Evolutionary conservation across 1,140 invertebrate species (phyloP), one percentile per base, ranked within the genome.

Genomic region (Notospermus geniculatus): DNA sequence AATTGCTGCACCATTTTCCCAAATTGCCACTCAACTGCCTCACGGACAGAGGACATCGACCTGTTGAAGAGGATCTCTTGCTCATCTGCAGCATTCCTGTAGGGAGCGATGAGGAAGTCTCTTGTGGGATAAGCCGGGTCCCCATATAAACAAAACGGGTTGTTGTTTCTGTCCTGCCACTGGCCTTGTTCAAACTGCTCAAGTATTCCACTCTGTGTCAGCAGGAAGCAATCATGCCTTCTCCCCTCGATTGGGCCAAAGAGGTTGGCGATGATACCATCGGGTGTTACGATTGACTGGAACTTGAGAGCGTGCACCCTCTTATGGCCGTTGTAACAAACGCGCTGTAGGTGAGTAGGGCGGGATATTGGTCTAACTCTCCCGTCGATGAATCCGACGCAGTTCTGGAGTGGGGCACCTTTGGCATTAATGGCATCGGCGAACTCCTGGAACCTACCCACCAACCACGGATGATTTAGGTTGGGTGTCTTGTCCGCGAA

Each of bases 181-280:
- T 15, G 32, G 4, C 32, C 32, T 36, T 4, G 5, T 15, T 36
- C 5, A 15, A 36, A 36, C 32, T 36, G 32, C 5, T 36, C 46
- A 50, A 50, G 19, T 7, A 19, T n/a, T 4, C 5, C 46, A 23
- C n/a, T n/a, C n/a, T n/a, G n/a, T n/a, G n/a, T n/a, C 19, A 50
- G 46, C 46, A 50, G 9, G 25, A 19, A 19, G 25, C 19, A 50
- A n/a, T 50, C 46, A n/a, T 50, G 46, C n/a, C 46, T 7, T 50
- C 46, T 5, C 4, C 46, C 46, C n/a, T 50, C 46, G 25, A 50
- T 50, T 9, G 46, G 46, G 9, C 46, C 46, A 19, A 19, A 50
- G 19, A 50, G n/a, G n/a, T 50, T 50, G 46, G 46, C 46, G n/a
- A 50, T 50, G n/a, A 50, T 50, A 5, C 46, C 46, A 27, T 50